phyloP scores from a whole-genome alignment of 2,888 invertebrate species.

The Idaea dimidiata region DNA sequence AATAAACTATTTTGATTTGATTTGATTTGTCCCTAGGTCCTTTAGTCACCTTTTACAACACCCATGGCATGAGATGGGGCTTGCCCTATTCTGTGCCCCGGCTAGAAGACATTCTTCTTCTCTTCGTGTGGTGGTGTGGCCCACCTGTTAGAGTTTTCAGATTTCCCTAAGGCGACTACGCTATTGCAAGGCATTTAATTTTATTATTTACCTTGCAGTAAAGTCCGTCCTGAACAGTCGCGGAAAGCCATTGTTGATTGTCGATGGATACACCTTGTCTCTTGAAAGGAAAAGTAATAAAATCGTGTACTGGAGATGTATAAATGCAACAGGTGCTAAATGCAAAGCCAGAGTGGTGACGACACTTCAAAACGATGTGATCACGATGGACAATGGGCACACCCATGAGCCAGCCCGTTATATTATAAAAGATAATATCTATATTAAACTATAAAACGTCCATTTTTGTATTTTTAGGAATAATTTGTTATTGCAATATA shows the following conservation, averaged over 20 bases:
- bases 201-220: not conserved
- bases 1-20: no score
- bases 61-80: no score
- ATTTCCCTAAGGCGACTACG: no score
- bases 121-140: no score
- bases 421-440: conserved; percentile 16
- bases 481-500: no score
- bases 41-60: no score
- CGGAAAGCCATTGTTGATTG: not conserved
- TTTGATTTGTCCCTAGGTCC: no score
- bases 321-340: not conserved
- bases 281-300: not conserved
- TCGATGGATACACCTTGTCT: not conserved
- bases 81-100: no score
- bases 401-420: conserved; percentile 18
- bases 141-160: no score
- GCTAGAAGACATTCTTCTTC: no score
- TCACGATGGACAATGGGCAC: conserved; percentile 3
- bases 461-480: no score
- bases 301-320: not conserved
- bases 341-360: conserved; percentile 2
- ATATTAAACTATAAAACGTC: not conserved
- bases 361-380: conserved; percentile 11
- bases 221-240: not conserved
- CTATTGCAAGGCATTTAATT: no score